phyloP scores from a whole-genome alignment of 2,888 invertebrate genomes.

The Blastobasis adustella region DNA sequence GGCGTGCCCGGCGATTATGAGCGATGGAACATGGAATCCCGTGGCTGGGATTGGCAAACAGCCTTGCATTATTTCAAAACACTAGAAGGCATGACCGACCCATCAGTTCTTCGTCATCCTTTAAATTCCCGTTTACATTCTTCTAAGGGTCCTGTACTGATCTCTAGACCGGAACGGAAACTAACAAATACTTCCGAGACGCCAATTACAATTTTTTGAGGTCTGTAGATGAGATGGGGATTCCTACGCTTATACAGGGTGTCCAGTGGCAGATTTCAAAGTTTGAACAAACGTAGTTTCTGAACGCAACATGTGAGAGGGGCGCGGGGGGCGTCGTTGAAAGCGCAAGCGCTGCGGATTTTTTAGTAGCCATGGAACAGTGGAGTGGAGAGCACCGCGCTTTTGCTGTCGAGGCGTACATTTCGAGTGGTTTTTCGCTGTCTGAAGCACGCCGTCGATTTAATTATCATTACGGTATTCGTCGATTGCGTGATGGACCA shows the following conservation, averaged over 20 bases:
- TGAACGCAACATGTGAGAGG: too few relatives aligned
- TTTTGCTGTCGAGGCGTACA: too few relatives aligned
- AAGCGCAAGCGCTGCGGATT: too few relatives aligned
- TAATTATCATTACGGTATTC: too few relatives aligned
- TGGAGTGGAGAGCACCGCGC: too few relatives aligned
- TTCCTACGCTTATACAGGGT: constrained; percentile 28
- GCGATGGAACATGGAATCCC: constrained; percentile 29
- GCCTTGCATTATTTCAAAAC: constrained; percentile 40
- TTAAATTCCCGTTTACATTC: constrained; percentile 33
- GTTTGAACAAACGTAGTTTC: too few relatives aligned
- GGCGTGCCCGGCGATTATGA: constrained; percentile 40
- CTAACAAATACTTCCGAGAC: constrained; percentile 20
- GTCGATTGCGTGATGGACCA: too few relatives aligned
- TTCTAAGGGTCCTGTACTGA: constrained; percentile 32
- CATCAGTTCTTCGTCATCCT: constrained; percentile 22
- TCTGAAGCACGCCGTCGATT: too few relatives aligned
- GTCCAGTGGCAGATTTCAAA: too few relatives aligned
- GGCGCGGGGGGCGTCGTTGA: too few relatives aligned
- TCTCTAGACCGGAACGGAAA: constrained; percentile 28
- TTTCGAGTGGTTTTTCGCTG: too few relatives aligned
- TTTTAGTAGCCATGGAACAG: too few relatives aligned
- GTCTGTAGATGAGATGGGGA: constrained; percentile 36
- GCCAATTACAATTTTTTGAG: constrained; percentile 29
- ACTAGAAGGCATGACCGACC: constrained; percentile 40
- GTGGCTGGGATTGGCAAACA: constrained; percentile 41